These are phyloP conservation scores for Dermatemys mawii DNA, from an alignment of 2,113 vertebrate genomes.

Conservation along the genomic window DNA sequence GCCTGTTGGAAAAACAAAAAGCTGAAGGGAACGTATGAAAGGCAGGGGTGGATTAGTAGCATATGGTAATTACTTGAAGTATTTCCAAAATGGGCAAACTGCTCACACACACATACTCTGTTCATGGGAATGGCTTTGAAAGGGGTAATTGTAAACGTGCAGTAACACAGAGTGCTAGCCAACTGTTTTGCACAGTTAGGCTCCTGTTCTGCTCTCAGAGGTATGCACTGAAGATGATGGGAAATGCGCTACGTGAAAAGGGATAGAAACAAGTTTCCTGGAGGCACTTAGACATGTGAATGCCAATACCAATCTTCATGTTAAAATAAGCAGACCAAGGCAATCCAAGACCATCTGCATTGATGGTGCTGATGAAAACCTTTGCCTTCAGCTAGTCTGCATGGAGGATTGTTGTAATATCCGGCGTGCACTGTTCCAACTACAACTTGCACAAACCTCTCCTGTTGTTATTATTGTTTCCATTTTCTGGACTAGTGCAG, in stretches of 20 bases:
- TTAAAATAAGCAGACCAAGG: neutral
- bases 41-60: neutral
- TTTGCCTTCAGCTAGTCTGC: neutral
- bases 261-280: neutral
- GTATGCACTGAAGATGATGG: neutral
- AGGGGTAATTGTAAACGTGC: neutral
- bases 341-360: neutral
- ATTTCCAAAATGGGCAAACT: neutral
- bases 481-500: neutral
- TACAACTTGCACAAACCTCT: neutral
- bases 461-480: neutral
- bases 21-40: neutral
- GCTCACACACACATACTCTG: neutral
- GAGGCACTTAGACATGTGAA: neutral
- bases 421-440: neutral
- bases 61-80: neutral
- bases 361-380: neutral
- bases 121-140: neutral
- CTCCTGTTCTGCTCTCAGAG: neutral
- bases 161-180: neutral
- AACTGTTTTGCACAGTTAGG: neutral
- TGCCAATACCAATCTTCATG: neutral
- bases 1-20: neutral
- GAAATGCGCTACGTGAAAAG: neutral
- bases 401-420: neutral